Evolutionary conservation across 2,888 invertebrate species (phyloP).

Genomic region (Meiosimyza decipiens): DNA sequence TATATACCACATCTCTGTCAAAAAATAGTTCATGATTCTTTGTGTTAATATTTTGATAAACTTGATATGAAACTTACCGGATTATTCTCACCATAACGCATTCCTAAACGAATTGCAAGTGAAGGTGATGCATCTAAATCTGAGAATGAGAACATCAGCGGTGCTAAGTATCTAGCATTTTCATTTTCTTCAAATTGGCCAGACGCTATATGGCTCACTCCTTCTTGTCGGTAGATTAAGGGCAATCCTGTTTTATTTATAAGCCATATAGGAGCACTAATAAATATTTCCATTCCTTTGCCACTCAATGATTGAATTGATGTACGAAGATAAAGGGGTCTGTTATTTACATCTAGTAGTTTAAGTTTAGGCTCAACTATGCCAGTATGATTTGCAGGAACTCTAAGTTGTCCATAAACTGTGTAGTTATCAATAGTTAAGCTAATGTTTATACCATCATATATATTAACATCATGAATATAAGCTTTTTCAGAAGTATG

Average conservation of each 20-base stretch:
- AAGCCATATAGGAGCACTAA: conserved; percentile 93
- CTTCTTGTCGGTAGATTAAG: conserved; percentile 93
- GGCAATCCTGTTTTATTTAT: conserved; percentile 96
- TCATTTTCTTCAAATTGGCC: conserved; percentile 97
- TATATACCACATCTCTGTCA: too few species aligned
- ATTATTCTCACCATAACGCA: conserved; percentile 69
- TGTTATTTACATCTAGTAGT: conserved; percentile 77
- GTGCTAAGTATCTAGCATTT: conserved; percentile 89
- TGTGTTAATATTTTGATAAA: too few species aligned
- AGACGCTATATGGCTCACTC: conserved; percentile 78
- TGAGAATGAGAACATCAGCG: conserved; percentile 92
- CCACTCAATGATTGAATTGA: conserved; percentile 72
- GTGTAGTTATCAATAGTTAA: conserved; percentile 88
- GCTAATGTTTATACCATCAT: conserved; percentile 76
- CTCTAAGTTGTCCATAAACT: conserved; percentile 74
- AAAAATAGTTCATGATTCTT: too few species aligned
- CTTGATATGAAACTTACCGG: conserved; percentile 63
- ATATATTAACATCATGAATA: conserved; percentile 69
- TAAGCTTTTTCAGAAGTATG: conserved; percentile 67
- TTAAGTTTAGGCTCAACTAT: conserved; percentile 77
- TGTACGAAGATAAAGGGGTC: conserved; percentile 81
- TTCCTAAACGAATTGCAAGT: conserved; percentile 82
- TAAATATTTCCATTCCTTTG: conserved; percentile 74
- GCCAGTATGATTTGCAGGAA: conserved; percentile 66
- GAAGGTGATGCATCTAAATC: conserved; percentile 88